Conservation (phyloP, 2,797 vertebrate species). For the Sebastes oblongus region DNA sequence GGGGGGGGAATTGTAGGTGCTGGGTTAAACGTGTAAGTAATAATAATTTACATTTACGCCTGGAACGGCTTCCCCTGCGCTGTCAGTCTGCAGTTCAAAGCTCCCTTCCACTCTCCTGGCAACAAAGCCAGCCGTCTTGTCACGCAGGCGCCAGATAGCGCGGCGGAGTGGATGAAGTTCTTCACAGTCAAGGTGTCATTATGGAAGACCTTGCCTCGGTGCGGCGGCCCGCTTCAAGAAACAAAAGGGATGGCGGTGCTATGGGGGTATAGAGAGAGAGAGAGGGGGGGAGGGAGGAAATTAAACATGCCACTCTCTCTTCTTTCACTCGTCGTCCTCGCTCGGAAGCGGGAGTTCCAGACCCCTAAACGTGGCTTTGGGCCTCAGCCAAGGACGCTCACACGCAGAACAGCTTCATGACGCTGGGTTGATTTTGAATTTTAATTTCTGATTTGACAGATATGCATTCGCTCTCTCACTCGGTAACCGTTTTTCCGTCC, state of each 20-base stretch:
- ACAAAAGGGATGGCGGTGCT: slow-evolving; percentile 12
- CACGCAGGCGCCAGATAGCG: slow-evolving; percentile 63
- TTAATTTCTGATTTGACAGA: slow-evolving; percentile 16
- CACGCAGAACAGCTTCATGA: background rate
- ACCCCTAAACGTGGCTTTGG: slow-evolving; percentile 20
- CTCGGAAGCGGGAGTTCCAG: background rate
- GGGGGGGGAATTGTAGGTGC: slow-evolving; percentile 52
- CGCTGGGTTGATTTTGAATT: slow-evolving; percentile 19
- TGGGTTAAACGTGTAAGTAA: slow-evolving; percentile 83
- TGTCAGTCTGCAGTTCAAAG: slow-evolving; percentile 78
- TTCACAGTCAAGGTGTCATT: slow-evolving; percentile 75
- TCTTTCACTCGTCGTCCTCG: slow-evolving; percentile 5
- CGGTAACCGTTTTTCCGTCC: background rate
- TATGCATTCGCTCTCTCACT: slow-evolving; percentile 15
- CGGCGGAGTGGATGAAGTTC: slow-evolving; percentile 74
- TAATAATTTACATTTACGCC: slow-evolving; percentile 82
- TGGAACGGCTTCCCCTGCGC: slow-evolving; percentile 66
- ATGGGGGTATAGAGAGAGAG: background rate
- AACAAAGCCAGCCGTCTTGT: slow-evolving; percentile 76
- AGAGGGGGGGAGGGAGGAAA: background rate
- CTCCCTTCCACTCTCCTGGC: slow-evolving; percentile 65
- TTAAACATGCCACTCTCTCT: slow-evolving; percentile 58
- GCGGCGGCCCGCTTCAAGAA: slow-evolving; percentile 34
- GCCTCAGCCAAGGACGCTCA: slow-evolving; percentile 45
- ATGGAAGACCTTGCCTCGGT: slow-evolving; percentile 64